Base-by-base conservation (phyloP, 37 sponge, comb jelly and placozoan genomes). In the Beroe forskalii region DNA sequence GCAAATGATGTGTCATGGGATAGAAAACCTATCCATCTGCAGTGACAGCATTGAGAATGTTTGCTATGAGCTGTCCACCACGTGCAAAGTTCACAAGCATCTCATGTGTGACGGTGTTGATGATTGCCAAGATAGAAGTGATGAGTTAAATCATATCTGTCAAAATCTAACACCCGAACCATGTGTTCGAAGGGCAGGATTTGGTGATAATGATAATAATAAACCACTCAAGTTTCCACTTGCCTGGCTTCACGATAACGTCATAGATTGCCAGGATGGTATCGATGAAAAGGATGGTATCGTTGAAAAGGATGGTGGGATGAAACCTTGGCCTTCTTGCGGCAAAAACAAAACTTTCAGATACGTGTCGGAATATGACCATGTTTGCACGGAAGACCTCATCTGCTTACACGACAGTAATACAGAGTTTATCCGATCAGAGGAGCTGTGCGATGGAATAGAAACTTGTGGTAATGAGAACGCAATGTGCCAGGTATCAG, bases 381-480 rank as follows among this genome's bases (percentile, higher is more conserved):
- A 6, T 48, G 55, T 48, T 6, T 48, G 55, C 12, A 36, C 38
- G 1, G 72, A 69, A 14, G 72, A 69, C 38, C 32, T 32, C 72
- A 2, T 69, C 4, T 69, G 72, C 72, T 2, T 9, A 32, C 38
- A 31, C 6, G 38, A 17, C 27, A 20, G 12, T 33, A 63, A 63
- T 3, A 35, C 19, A 20, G 66, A 23, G 4, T 69, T 69, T 17
- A 35, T 69, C 38, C 37, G 72, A 2, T 6, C 14, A 20, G 72
- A 69, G 17, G 72, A 69, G 32, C 38, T 69, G 37, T 69, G 72
- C 32, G 72, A 69, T 32, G 72, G 72, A 36, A 33, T 69, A 36
- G 72, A 69, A 1, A 69, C 72, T 19, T 69, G 72, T 69, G 72
- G 72, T 2, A 69, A 35, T 9, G 72, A 69, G 32, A 69, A 69